Evolutionary conservation across 2,888 invertebrate species (phyloP).

Genomic region (Callimorpha dominula): DNA sequence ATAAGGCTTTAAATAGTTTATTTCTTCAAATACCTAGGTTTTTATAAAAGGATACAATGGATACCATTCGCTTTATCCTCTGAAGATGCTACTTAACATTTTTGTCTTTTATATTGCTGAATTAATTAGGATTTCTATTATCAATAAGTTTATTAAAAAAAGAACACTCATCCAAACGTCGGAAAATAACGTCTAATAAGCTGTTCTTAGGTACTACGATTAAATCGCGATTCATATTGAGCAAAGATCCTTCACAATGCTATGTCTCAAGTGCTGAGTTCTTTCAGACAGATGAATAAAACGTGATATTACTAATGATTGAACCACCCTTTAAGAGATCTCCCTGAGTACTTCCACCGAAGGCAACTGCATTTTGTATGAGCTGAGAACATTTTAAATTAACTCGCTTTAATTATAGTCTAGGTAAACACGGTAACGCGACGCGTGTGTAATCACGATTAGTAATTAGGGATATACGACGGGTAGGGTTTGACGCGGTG

Average conservation of each 20-base stretch:
- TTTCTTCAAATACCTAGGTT: not conserved
- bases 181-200: not conserved
- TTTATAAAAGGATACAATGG: not conserved
- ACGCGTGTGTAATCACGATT: constrained; percentile 81
- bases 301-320: not conserved
- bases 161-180: not conserved
- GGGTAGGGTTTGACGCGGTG: constrained; percentile 42
- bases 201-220: not conserved
- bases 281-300: not conserved
- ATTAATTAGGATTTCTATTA: not conserved
- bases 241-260: not conserved
- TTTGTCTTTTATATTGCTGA: not conserved
- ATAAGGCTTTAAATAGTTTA: not conserved
- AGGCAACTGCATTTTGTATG: constrained; percentile 80
- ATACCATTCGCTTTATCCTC: not conserved
- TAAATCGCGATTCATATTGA: not conserved
- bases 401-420: constrained; percentile 82
- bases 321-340: constrained; percentile 34
- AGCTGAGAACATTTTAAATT: constrained; percentile 78
- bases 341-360: constrained; percentile 44
- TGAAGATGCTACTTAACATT: not conserved
- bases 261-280: not conserved
- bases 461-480: constrained; percentile 76
- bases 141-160: not conserved
- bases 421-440: constrained; percentile 72